A percentile compares a stretch with the other conserved stretches of the same genome.
Conservation (phyloP, 1,140 invertebrate genomes). For the Globodera rostochiensis region DNA sequence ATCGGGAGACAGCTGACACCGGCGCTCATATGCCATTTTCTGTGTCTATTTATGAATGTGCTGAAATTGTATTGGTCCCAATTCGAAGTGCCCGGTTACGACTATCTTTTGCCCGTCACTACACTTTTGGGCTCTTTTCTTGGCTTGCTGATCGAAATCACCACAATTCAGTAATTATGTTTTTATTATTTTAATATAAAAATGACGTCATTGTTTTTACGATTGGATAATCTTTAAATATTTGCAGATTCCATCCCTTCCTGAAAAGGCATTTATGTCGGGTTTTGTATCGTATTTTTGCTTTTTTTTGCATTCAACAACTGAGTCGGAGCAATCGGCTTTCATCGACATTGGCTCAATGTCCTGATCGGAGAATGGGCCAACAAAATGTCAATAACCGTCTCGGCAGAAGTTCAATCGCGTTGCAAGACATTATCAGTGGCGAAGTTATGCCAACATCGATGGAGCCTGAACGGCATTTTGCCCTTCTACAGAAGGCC, state of each 20-base stretch:
- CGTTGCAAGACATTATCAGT: not conserved
- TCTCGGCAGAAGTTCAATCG: not conserved
- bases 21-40: not conserved
- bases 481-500: not conserved
- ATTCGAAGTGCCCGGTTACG: constrained; percentile 1
- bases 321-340: not conserved
- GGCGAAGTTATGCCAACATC: not conserved
- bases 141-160: constrained; percentile 8
- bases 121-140: not conserved
- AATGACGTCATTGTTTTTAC: too few relatives aligned
- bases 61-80: constrained; percentile 6
- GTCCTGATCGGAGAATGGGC: too few relatives aligned
- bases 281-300: not conserved
- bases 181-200: too few relatives aligned
- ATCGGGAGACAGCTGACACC: not conserved
- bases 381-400: not conserved
- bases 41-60: constrained; percentile 8
- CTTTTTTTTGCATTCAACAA: not conserved
- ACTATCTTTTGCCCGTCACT: not conserved
- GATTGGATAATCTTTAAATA: not conserved
- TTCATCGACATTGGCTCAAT: not conserved
- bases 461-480: not conserved
- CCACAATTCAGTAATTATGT: not conserved
- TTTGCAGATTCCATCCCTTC: not conserved
- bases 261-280: not conserved